Base-by-base conservation (phyloP, 2,888 invertebrate genomes). In the Caenorhabditis uteleia region DNA sequence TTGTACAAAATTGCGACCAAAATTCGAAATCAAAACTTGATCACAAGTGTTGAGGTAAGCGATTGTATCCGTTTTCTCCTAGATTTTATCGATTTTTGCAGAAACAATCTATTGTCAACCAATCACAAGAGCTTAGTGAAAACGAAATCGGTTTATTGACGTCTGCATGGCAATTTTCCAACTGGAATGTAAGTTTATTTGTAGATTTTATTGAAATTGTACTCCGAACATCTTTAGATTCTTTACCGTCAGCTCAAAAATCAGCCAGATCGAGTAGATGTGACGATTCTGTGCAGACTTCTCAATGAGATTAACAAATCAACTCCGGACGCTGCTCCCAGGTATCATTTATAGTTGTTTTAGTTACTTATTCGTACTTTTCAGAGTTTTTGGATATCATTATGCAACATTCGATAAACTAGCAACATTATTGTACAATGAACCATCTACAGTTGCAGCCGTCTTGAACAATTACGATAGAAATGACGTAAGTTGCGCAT, bases 401-500 rank as follows among this genome's bases (percentile, higher is more conserved):
- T 68, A 65, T 43, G 71, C 74, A 0, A 51, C 57, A 3, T 47
- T 77, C 3, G 61, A 43, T 14, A 46, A 61, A n/a, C 29, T 70
- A 10, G 55, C 75, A 2, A 45, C 48, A 2, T 16, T 58, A 10
- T 59, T 77, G 1, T 66, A 57, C 21, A 36, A 60, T 20, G 61
- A 73, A 14, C 82, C 82, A 2, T 20, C 36, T 8, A 62, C 74
- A 0, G 71, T 77, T 1, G 78, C 82, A 10, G 75, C 75, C 25
- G 45, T 80, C 21, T 57, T 82, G 18, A 60, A 75, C 40, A 61
- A 58, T 10, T 42, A 53, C 12, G 70, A 74, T 40, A 25, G 47
- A 14, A 58, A 54, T 34, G 50, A 57, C 36, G 65, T 66, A 12
- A 49, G 48, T n/a, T n/a, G n/a, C n/a, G n/a, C n/a, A n/a, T n/a